Evolutionary conservation across 2,888 invertebrate genomes (phyloP).

Genomic region (Eupithecia insigniata): DNA sequence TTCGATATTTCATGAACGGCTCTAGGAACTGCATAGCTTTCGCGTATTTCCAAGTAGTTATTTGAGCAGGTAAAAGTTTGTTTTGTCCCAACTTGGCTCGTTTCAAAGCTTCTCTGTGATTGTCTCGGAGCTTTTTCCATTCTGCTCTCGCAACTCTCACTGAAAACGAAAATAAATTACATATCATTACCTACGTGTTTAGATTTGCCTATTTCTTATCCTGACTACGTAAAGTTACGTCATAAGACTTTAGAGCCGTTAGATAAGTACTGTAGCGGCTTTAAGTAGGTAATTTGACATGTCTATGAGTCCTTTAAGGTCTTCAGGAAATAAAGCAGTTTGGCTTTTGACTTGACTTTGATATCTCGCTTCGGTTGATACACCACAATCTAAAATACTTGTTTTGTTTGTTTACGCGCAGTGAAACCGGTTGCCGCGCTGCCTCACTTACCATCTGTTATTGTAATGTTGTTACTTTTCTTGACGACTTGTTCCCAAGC

Average conservation of each 20-base stretch:
- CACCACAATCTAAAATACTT: not conserved
- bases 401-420: slow-evolving; percentile 5
- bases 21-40: slow-evolving; percentile 79
- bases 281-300: not conserved
- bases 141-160: slow-evolving; percentile 73
- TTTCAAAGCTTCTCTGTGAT: slow-evolving; percentile 75
- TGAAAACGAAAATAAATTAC: slow-evolving; percentile 50
- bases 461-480: slow-evolving; percentile 62
- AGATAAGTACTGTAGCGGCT: not conserved
- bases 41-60: slow-evolving; percentile 80
- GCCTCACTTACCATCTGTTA: slow-evolving; percentile 66
- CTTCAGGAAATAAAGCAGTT: not conserved
- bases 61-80: slow-evolving; percentile 74
- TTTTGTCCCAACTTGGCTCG: slow-evolving; percentile 77
- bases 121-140: slow-evolving; percentile 77
- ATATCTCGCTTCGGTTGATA: not conserved
- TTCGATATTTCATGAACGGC: slow-evolving; percentile 78
- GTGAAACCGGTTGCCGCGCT: not conserved
- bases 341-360: not conserved
- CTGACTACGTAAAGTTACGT: not conserved
- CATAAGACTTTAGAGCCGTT: not conserved
- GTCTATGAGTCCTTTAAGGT: not conserved
- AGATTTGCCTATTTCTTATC: not conserved
- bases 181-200: not conserved
- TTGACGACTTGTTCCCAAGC: slow-evolving; percentile 75